These are phyloP conservation scores for Formicarius rufipectus DNA, from an alignment of 2,113 vertebrate species.

Conservation along the genomic window DNA sequence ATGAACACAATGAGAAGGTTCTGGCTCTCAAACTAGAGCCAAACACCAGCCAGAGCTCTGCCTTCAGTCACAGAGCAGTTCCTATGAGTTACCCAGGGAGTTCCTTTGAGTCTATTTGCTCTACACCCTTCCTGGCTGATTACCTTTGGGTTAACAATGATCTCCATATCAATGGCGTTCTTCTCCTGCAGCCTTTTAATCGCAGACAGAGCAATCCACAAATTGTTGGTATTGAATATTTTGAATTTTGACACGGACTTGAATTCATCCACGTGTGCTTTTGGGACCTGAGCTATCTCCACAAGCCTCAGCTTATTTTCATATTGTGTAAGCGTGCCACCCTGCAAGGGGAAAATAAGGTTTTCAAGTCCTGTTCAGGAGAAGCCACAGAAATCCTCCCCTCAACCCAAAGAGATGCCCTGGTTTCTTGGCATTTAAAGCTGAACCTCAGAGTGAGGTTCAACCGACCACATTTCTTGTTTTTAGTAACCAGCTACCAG, in stretches of 20 bases:
- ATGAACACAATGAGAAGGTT: background rate
- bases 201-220: conserved; percentile 94
- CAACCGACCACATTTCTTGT: background rate
- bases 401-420: background rate
- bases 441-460: background rate
- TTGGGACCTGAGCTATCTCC: conserved; percentile 98
- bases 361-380: background rate
- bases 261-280: conserved; percentile 96
- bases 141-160: conserved; percentile 98
- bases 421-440: background rate
- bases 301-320: conserved; percentile 94
- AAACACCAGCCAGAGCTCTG: background rate
- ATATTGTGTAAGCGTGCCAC: conserved; percentile 93
- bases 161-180: conserved; percentile 94
- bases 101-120: background rate
- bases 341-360: conserved; percentile 71
- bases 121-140: background rate
- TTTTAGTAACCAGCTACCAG: background rate
- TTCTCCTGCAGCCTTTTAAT: conserved; percentile 95
- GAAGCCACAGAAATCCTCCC: background rate
- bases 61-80: fast-evolving
- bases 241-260: conserved; percentile 98
- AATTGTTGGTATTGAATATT: conserved; percentile 99
- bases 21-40: fast-evolving
- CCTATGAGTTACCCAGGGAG: background rate